Percentiles rank a stretch among this genome's conserved stretches.
These are phyloP conservation scores for Hemitrygon akajei DNA, from an alignment of 2,797 vertebrate genomes.

Conservation along the genomic window DNA sequence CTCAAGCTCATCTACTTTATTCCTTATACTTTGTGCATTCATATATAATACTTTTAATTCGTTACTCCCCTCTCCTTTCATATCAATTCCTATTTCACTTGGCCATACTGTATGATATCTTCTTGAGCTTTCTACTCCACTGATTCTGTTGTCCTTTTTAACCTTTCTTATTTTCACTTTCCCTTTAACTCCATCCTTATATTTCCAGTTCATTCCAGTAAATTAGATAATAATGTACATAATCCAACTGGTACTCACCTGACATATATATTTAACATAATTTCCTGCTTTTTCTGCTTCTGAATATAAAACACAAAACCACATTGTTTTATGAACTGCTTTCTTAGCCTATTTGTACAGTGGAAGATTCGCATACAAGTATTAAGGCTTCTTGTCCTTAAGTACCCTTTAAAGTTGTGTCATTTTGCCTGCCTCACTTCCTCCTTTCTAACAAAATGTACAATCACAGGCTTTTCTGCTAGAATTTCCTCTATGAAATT, in stretches of 20 bases:
- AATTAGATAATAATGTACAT: not conserved
- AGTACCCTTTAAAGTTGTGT: not conserved
- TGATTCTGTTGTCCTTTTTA: too few species aligned
- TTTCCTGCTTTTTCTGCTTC: not conserved
- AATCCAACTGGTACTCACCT: not conserved
- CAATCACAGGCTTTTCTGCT: not conserved
- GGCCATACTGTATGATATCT: too few species aligned
- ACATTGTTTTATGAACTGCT: not conserved
- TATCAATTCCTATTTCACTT: too few species aligned
- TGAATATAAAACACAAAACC: not conserved
- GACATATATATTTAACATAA: not conserved
- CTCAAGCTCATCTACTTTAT: too few species aligned
- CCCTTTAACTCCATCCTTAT: too few species aligned
- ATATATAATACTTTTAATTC: too few species aligned
- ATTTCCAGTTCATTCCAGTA: too few species aligned
- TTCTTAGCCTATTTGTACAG: not conserved
- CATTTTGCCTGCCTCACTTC: not conserved
- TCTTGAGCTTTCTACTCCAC: too few species aligned
- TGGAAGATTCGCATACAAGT: not conserved
- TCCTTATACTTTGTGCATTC: too few species aligned
- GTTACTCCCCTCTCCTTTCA: too few species aligned
- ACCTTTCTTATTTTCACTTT: too few species aligned
- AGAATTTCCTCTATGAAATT: not conserved
- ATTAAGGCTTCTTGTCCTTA: not conserved
- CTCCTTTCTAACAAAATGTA: not conserved